Base-by-base conservation (phyloP, 2,888 invertebrate genomes). In the Agrotis puta region DNA sequence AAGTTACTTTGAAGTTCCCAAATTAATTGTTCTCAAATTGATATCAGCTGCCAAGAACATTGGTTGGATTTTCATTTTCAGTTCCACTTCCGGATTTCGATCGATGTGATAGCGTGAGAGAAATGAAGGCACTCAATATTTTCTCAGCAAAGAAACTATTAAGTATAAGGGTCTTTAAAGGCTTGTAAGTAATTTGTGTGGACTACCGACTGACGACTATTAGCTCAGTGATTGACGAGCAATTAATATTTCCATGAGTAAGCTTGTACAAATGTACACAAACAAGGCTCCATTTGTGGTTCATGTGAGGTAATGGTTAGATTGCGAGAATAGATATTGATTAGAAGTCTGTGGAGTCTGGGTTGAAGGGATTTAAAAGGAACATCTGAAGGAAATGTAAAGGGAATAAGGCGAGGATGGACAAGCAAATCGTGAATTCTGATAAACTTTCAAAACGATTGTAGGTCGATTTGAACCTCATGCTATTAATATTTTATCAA, bases 201-300 rank as follows among this genome's bases (percentile, higher is more conserved):
- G 24, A 27, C 61, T 61, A 39, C 24, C 9, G 11, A 39, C 53
- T 54, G 64, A 57, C 53, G 65, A 39, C 24, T 39, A 54, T 74
- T 70, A 24, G 62, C 3, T 16, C 4, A 18, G 70, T 76, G 77
- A 70, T 76, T 54, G 62, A 81, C 45, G 77, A 65, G 27, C 24
- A 20, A 70, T 65, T 78, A 64, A 69, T 66, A 76, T 69, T 50
- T 50, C 45, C 48, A 5, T 24, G 18, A 61, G 22, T 1, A 53
- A 39, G 9, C 13, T 53, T 20, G 20, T 22, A 51, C 22, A 33
- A 2, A 67, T 51, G 18, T 69, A 50, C 18, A 14, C 39, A 39
- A 39, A 39, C 39, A 39, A 3, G 2, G 13, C 5, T 43, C 14
- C 20, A n/a, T 16, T 22, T 18, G 48, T 50, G 43, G n/a, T 18